These are phyloP conservation scores for Podiceps cristatus DNA, from an alignment of 2,113 vertebrate species.

Conservation along the genomic window DNA sequence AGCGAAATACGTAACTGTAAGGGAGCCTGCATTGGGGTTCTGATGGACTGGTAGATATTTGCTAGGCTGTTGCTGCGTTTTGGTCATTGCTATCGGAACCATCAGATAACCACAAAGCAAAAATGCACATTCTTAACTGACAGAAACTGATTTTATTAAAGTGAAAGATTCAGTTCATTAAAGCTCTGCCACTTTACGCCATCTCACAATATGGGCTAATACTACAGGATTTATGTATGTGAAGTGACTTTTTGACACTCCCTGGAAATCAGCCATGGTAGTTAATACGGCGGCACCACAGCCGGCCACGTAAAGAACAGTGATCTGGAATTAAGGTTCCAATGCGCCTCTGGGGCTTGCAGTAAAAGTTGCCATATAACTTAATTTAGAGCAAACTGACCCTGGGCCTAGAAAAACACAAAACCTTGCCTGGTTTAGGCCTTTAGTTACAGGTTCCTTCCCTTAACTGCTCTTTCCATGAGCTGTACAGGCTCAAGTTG, in stretches of 20 bases:
- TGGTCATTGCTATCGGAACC: neutral
- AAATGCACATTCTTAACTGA: neutral
- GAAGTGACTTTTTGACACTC: neutral
- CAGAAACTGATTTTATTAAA: neutral
- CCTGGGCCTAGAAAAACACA: neutral
- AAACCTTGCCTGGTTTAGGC: neutral
- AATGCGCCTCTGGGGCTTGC: neutral
- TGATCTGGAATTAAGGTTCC: neutral
- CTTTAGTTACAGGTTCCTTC: neutral
- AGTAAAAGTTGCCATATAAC: neutral
- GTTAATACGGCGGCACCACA: accelerated
- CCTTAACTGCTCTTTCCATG: neutral
- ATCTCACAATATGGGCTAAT: neutral
- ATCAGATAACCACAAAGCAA: neutral
- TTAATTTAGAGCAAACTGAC: neutral
- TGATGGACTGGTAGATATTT: neutral
- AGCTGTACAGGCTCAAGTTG: accelerated
- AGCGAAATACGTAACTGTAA: accelerated
- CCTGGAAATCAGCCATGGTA: accelerated
- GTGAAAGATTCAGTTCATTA: neutral
- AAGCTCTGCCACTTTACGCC: neutral
- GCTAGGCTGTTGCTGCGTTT: neutral
- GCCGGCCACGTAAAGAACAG: accelerated
- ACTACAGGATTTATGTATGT: neutral
- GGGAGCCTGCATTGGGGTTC: neutral